A percentile compares a stretch with the other conserved stretches of the same genome.
phyloP scores from a whole-genome alignment of 2,888 invertebrate species.

The Cantharis flavilabris region DNA sequence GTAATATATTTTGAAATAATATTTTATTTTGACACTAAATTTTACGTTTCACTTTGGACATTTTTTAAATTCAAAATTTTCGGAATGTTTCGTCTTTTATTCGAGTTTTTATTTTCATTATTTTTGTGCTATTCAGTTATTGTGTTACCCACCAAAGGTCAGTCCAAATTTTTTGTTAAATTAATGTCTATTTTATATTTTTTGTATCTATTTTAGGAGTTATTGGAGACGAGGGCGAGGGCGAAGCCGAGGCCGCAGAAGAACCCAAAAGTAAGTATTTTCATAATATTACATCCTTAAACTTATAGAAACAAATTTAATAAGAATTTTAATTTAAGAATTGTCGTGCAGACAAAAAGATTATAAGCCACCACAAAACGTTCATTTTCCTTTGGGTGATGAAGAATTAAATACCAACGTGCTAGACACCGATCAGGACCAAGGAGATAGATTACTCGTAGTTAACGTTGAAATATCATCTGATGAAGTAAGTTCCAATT shows the following conservation, averaged over 20 bases:
- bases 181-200: background rate
- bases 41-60: background rate
- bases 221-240: background rate
- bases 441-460: background rate
- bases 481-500: background rate
- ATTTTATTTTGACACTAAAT: constrained; percentile 7
- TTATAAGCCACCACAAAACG: constrained; percentile 34
- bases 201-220: background rate
- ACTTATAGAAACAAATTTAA: background rate
- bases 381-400: constrained; percentile 33
- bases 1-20: background rate
- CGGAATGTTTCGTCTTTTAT: constrained; percentile 12
- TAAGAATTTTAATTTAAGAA: background rate
- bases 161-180: background rate
- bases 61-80: constrained; percentile 5
- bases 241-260: too few species aligned
- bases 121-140: constrained; percentile 3
- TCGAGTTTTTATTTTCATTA: constrained; percentile 3
- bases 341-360: constrained; percentile 2
- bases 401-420: constrained; percentile 34
- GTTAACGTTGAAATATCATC: background rate
- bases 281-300: background rate
- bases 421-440: constrained; percentile 3
- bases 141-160: background rate
- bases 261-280: background rate